Evolutionary conservation across 2,113 vertebrate species (phyloP).

Genomic region (Equus przewalskii): DNA sequence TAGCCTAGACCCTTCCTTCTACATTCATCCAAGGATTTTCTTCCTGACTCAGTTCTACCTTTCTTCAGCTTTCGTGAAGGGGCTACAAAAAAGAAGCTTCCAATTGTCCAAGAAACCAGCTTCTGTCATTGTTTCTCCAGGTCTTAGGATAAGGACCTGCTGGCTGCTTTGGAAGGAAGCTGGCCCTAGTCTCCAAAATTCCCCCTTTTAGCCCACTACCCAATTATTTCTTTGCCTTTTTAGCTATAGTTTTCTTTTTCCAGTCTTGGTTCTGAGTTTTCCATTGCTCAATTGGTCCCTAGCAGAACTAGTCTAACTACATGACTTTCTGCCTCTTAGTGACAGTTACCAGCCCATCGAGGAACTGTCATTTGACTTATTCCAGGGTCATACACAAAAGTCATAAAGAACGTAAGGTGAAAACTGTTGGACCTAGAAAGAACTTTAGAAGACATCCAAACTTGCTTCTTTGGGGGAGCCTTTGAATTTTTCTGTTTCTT

Average conservation of each 20-base stretch:
- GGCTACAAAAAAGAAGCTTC: background rate
- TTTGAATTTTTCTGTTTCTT: background rate
- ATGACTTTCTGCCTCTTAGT: background rate
- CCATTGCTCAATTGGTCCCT: background rate
- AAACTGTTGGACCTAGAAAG: background rate
- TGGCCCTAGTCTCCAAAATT: background rate
- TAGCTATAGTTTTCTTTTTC: background rate
- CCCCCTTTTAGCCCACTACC: background rate
- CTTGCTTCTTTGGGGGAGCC: background rate
- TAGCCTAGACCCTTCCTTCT: background rate
- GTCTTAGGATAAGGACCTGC: background rate
- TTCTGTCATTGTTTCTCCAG: background rate
- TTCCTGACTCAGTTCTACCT: background rate
- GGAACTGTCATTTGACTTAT: background rate
- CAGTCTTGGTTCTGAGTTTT: background rate
- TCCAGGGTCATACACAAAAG: background rate
- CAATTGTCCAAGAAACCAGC: background rate
- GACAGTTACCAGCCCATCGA: background rate
- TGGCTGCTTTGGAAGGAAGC: background rate
- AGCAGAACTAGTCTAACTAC: background rate
- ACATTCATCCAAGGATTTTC: background rate
- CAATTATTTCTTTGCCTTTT: background rate
- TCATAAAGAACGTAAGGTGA: background rate
- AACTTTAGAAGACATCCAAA: background rate
- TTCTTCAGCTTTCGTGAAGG: background rate